Evolutionary conservation across 2,888 invertebrate species (phyloP).

Genomic region (Anoncus sp.): DNA sequence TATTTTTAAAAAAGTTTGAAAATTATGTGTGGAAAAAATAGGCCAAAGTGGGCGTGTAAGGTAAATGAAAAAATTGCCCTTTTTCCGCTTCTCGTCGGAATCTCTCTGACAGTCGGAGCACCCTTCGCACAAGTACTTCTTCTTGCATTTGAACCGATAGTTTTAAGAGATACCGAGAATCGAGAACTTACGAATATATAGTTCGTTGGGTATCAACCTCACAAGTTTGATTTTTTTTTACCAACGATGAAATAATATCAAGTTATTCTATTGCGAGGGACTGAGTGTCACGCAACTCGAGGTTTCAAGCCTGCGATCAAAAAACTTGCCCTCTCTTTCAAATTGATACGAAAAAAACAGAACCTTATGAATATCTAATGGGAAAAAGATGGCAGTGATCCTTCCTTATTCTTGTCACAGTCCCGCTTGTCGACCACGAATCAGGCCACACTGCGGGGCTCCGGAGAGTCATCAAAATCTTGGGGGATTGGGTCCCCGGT

Average conservation of each 20-base stretch:
- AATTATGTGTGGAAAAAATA: too few relatives aligned
- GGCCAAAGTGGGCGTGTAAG: slow-evolving; percentile 17
- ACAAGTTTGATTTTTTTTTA: slow-evolving; percentile 24
- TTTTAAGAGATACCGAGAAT: too few relatives aligned
- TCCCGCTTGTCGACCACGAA: background rate
- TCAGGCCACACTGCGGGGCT: background rate
- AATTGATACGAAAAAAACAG: slow-evolving; percentile 41
- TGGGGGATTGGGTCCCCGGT: too few relatives aligned
- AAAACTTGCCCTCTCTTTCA: slow-evolving; percentile 12
- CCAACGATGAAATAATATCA: slow-evolving; percentile 15
- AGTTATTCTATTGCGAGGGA: slow-evolving; percentile 24
- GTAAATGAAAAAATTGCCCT: slow-evolving; percentile 31
- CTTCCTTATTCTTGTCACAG: slow-evolving; percentile 7
- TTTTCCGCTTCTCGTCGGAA: slow-evolving; percentile 33
- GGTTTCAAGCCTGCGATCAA: background rate
- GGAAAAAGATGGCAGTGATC: slow-evolving; percentile 31
- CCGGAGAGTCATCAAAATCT: slow-evolving; percentile 2
- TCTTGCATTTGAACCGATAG: slow-evolving; percentile 23
- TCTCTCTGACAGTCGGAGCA: background rate
- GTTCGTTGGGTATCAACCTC: too few relatives aligned
- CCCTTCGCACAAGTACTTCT: background rate
- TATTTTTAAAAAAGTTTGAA: too few relatives aligned
- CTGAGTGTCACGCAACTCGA: slow-evolving; percentile 24
- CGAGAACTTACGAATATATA: too few relatives aligned
- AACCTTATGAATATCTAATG: slow-evolving; percentile 55